Conservation (phyloP, 2,797 vertebrate species). For the Gallinago nigripennis region DNA sequence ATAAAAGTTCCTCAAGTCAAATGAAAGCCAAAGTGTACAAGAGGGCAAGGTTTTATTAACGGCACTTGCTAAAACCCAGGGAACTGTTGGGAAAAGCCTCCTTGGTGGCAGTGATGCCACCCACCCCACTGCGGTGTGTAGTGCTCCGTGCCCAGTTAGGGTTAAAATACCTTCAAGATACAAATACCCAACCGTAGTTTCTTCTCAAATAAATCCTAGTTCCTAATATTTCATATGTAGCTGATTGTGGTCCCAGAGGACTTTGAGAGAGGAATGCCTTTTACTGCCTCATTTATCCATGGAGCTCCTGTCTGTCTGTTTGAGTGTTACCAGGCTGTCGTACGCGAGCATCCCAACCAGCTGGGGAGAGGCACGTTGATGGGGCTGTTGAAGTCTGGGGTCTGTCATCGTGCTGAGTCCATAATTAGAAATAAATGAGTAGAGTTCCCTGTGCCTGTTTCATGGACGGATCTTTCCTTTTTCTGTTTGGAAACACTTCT, state of each 20-base stretch:
- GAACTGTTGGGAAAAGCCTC: background rate
- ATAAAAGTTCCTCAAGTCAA: background rate
- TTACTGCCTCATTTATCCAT: background rate
- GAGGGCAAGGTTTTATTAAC: background rate
- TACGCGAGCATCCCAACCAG: background rate
- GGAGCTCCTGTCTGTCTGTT: background rate
- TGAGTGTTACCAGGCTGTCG: background rate
- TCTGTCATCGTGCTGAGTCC: background rate
- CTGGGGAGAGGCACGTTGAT: background rate
- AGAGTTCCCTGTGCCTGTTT: background rate
- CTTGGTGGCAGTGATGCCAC: background rate
- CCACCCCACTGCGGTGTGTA: background rate
- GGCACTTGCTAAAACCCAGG: background rate
- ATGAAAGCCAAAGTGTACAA: background rate
- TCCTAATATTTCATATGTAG: background rate
- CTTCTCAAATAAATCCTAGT: background rate
- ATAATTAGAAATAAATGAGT: background rate
- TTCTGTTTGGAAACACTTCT: background rate
- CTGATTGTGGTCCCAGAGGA: background rate
- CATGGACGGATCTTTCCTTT: background rate
- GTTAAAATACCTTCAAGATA: background rate
- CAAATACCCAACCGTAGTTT: background rate
- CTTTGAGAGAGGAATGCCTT: background rate
- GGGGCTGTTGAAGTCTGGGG: background rate
- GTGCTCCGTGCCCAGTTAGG: background rate